Base-by-base conservation (phyloP, 2,113 vertebrate genomes). In the Ailurus styani region DNA sequence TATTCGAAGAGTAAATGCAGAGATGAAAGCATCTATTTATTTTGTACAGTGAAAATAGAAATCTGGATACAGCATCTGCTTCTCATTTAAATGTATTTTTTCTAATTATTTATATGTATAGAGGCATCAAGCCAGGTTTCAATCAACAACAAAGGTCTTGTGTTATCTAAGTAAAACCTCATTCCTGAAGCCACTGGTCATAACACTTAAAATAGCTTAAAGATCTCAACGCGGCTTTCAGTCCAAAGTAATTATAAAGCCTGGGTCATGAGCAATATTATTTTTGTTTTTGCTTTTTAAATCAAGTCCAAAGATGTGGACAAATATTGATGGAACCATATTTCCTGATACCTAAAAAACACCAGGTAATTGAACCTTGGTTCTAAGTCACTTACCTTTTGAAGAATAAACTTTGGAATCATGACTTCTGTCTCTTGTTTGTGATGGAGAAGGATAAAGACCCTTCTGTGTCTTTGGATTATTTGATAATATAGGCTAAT, bases 1-100 rank as follows among this genome's bases (percentile, higher is more conserved):
- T 50, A 94, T 90, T 97, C 90, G 90, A 95, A 90, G 37, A 96
- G 95, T 95, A 96, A 90, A 17, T 55, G 88, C 88, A 96, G 97
- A 98, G 89, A 98, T 96, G 94, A 98, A 98, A 98, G 83, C 97
- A 98, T 98, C 95, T 93, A 93, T 98, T 98, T 98, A 97, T 98
- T 97, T 97, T 97, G 68, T 91, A 42, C 37, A 34, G 92, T 96
- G 90, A 97, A 98, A 98, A 96, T 94, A 96, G 85, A 93, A 98
- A 97, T 96, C 98, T 98, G 98, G 96, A 98, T 97, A 90, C 40
- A 1, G 55, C 98, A 98, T 97, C 95, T 98, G 98, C 94, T 98
- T 98, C 97, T 98, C 93, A 98, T 98, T 98, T 98, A 97, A 98
- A 93, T 97, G 96, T 66, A 11, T 98, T 98, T 98, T 98, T 98